phyloP scores from a whole-genome alignment of 2,113 vertebrate species.

The Turnix velox region DNA sequence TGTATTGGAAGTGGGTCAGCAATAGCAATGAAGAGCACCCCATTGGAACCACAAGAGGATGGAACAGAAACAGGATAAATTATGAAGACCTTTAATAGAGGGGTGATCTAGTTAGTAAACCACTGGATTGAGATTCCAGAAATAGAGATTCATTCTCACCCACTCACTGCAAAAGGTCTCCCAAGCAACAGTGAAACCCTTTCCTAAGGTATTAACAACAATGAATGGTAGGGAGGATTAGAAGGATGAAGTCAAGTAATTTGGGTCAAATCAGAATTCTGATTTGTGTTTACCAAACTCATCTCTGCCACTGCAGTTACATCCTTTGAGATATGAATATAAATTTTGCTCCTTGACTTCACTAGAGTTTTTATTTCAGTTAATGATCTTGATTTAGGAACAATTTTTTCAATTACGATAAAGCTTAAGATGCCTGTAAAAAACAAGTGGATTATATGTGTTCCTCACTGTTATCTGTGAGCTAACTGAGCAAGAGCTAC shows the following conservation, averaged over 20 bases:
- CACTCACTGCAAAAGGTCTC: background rate
- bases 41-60: background rate
- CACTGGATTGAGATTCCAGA: background rate
- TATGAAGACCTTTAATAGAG: background rate
- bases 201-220: background rate
- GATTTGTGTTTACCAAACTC: background rate
- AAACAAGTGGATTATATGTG: background rate
- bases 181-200: background rate
- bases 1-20: conserved; percentile 13
- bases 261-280: background rate
- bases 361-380: background rate
- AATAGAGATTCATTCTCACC: background rate
- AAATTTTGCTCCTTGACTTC: background rate
- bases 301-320: background rate
- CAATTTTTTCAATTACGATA: background rate
- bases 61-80: background rate
- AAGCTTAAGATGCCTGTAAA: background rate
- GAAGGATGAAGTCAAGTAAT: background rate
- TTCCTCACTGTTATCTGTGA: background rate
- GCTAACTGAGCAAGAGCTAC: background rate
- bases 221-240: background rate
- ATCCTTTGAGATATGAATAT: background rate
- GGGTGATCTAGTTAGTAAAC: background rate
- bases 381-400: background rate
- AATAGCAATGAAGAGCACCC: background rate